Conservation (phyloP, 2,797 vertebrate genomes). For the Crenuchus spilurus region DNA sequence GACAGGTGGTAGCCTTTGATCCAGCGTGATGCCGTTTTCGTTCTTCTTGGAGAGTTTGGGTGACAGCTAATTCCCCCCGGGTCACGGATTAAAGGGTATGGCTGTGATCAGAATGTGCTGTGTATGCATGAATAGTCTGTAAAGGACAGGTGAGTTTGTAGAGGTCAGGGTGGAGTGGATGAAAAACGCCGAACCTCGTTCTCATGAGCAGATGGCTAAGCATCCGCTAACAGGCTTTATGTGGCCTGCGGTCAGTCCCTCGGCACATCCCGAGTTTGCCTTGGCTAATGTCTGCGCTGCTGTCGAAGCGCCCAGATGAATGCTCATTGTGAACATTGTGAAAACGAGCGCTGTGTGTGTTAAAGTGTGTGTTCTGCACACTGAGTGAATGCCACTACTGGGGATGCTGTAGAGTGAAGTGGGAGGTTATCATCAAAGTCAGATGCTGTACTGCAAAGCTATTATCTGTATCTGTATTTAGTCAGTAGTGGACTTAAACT, state of each 20-base stretch:
- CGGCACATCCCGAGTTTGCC: conserved; percentile 59
- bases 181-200: conserved; percentile 62
- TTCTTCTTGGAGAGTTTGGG: conserved; percentile 57
- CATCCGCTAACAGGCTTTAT: conserved; percentile 74
- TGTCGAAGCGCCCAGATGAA: conserved; percentile 57
- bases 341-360: conserved; percentile 27
- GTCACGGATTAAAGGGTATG: conserved; percentile 65
- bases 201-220: conserved; percentile 80
- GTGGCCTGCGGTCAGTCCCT: conserved; percentile 65
- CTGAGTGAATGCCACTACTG: neutral
- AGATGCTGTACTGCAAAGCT: too few relatives aligned
- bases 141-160: conserved; percentile 72
- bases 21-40: conserved; percentile 52
- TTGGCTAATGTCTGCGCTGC: conserved; percentile 53
- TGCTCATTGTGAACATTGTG: conserved; percentile 60
- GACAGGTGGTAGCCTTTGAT: conserved; percentile 67
- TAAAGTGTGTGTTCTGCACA: neutral
- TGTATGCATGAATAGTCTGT: conserved; percentile 66
- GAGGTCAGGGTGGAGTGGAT: conserved; percentile 77
- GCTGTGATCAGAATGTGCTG: conserved; percentile 67
- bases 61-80: conserved; percentile 59
- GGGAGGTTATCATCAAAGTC: too few relatives aligned
- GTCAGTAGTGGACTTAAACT: too few relatives aligned
- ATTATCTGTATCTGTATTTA: too few relatives aligned
- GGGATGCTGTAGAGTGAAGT: neutral